phyloP scores from a whole-genome alignment of 2,888 invertebrate genomes.

The Pollenia amentaria region DNA sequence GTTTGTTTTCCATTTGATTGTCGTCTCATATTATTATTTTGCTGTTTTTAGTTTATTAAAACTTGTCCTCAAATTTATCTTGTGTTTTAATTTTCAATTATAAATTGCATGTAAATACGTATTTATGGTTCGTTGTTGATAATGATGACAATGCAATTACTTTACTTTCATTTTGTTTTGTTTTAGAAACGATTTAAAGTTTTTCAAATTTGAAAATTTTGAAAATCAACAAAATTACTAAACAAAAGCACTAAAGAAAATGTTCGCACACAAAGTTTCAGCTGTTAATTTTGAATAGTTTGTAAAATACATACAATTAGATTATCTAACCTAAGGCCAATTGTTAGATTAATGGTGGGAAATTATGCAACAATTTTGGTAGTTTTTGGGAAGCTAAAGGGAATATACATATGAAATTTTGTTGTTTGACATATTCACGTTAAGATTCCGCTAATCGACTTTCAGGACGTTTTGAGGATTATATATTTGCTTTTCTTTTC shows the following conservation, averaged over 20 bases:
- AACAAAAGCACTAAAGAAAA: background rate
- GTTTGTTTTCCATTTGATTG: background rate
- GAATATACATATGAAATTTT: too few species aligned
- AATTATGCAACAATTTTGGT: too few species aligned
- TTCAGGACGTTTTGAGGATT: too few species aligned
- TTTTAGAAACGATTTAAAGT: conserved; percentile 41
- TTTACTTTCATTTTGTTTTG: background rate
- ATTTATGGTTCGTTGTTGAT: conserved; percentile 6
- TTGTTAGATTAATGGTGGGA: too few species aligned
- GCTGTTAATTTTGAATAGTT: background rate
- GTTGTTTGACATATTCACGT: too few species aligned
- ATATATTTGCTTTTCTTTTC: too few species aligned
- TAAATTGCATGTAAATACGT: conserved; percentile 22
- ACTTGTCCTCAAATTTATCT: conserved; percentile 38
- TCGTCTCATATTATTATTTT: background rate
- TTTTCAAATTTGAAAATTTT: conserved; percentile 37
- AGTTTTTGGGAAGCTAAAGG: too few species aligned
- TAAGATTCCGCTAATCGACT: too few species aligned
- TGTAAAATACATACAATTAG: background rate
- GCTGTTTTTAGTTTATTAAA: conserved; percentile 17
- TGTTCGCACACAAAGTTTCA: background rate
- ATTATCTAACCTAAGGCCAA: background rate
- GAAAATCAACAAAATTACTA: conserved; percentile 19
- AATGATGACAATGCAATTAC: conserved; percentile 9
- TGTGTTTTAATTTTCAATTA: conserved; percentile 14